Evolutionary conservation across 1,140 invertebrate species (phyloP), one percentile per base, ranked within the genome.

Genomic region (Chlorops oryzae): DNA sequence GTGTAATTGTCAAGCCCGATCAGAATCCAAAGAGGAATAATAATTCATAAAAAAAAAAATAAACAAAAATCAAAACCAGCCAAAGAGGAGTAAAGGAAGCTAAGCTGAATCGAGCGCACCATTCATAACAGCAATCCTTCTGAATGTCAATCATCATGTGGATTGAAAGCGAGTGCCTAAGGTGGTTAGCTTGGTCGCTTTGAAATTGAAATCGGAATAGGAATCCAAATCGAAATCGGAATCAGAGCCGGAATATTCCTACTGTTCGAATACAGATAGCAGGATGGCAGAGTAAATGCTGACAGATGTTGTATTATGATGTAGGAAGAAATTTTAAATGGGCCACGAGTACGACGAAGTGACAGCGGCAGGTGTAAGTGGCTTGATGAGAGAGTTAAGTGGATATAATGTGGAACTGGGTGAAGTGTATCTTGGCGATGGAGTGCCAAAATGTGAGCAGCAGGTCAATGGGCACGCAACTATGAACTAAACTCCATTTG

Each of bases 241-340:
- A 45, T n/a, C n/a, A n/a, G n/a, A n/a, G n/a, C n/a, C n/a, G n/a
- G n/a, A n/a, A n/a, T n/a, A n/a, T n/a, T n/a, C n/a, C n/a, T n/a
- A n/a, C n/a, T n/a, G 25, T 7, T 15, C 17, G 15, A 17, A 12
- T 15, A 13, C 21, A 24, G 10, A 34, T n/a, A 45, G 27, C 18
- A 35, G 15, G 12, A 45, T 32, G 35, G 20, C 25, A 21, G 45
- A 18, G 24, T 21, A 37, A 65, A 66, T 66, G 45, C 52, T 55
- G 55, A 46, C 63, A 66, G 63, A 66, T 66, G 63, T 63, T 62
- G 52, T 57, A 66, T 47, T 54, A 44, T 47, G 58, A 53, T 38
- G n/a, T n/a, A n/a, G n/a, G n/a, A n/a, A n/a, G 54, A 23, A 28
- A 28, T 41, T 39, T 25, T 13, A n/a, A n/a, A 28, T 27, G 18